Evolutionary conservation across 2,888 invertebrate species (phyloP), one percentile per base, ranked within the genome.

Genomic region (Acleris literana): DNA sequence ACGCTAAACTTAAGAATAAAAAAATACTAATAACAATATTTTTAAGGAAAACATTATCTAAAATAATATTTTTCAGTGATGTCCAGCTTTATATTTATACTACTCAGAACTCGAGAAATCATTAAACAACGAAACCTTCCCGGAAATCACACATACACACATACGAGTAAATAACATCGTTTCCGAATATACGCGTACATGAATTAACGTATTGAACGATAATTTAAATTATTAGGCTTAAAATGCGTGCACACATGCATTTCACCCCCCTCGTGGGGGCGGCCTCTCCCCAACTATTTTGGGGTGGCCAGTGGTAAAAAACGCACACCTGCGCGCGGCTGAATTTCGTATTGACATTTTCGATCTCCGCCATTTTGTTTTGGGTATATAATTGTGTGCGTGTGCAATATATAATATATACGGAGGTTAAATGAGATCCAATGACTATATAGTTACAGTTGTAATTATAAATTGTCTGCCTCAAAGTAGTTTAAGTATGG

Each of bases 191-290:
- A 57, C 57, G 29, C 88, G 87, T 82, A 58, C 63, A 59, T 67
- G 54, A 67, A 58, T 67, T 67, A 67, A 48, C 33, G 29, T 11
- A 60, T 60, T 80, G 81, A 87, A 90, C 86, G 83, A 84, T 88
- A 92, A 92, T 91, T 92, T 92, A 90, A 91, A 92, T 91, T 90
- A 92, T 92, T 87, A 88, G 83, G 83, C 86, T 81, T 81, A 87
- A 90, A 88, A 87, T 89, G 90, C 89, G 91, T 89, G 88, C 90
- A 91, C 87, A 90, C 88, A 89, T 81, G 89, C 80, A 18, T 48
- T 48, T 55, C 87, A 83, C 68, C 73, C 76, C 75, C 78, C 80
- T 72, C 70, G 69, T 68, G 73, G 70, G 71, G 70, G 70, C 59
- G 64, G 80, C 72, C 81, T 82, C 80, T 74, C 80, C 86, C 85